Percentiles rank a stretch among this genome's conserved stretches.
Evolutionary conservation across 2,113 vertebrate species (phyloP).

Genomic region (Saccopteryx leptura): DNA sequence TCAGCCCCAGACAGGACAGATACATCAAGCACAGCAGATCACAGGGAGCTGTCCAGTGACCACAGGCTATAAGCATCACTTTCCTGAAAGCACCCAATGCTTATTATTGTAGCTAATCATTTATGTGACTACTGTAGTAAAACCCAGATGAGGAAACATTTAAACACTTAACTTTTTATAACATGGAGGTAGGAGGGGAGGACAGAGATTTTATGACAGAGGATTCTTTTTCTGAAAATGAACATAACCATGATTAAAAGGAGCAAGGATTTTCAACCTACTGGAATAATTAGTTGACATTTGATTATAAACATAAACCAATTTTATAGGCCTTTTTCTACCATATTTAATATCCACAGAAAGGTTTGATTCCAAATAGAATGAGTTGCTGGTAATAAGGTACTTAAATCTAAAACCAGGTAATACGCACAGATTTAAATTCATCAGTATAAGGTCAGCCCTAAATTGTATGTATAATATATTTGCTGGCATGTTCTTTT

Average conservation of each 20-base stretch:
- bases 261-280: slow-evolving; percentile 76
- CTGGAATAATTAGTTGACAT: slow-evolving; percentile 81
- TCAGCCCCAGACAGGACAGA: not conserved
- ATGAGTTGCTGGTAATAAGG: slow-evolving; percentile 78
- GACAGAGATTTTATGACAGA: not conserved
- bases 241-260: slow-evolving; percentile 69
- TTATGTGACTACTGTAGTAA: slow-evolving; percentile 31
- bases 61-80: not conserved
- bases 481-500: slow-evolving; percentile 84
- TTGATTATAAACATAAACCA: slow-evolving; percentile 83
- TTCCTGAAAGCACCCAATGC: not conserved
- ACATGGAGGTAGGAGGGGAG: not conserved
- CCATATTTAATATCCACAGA: slow-evolving; percentile 79
- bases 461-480: slow-evolving; percentile 84
- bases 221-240: slow-evolving; percentile 33
- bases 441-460: slow-evolving; percentile 84
- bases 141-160: slow-evolving; percentile 11
- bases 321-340: slow-evolving; percentile 83
- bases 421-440: slow-evolving; percentile 83
- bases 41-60: not conserved
- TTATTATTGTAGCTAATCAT: slow-evolving; percentile 40
- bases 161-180: slow-evolving; percentile 29
- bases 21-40: not conserved
- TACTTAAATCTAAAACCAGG: slow-evolving; percentile 83
- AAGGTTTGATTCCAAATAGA: slow-evolving; percentile 80